A percentile compares a stretch with the other conserved stretches of the same genome.
phyloP scores from a whole-genome alignment of 1,140 invertebrate genomes.

The Lepidurus packardi region DNA sequence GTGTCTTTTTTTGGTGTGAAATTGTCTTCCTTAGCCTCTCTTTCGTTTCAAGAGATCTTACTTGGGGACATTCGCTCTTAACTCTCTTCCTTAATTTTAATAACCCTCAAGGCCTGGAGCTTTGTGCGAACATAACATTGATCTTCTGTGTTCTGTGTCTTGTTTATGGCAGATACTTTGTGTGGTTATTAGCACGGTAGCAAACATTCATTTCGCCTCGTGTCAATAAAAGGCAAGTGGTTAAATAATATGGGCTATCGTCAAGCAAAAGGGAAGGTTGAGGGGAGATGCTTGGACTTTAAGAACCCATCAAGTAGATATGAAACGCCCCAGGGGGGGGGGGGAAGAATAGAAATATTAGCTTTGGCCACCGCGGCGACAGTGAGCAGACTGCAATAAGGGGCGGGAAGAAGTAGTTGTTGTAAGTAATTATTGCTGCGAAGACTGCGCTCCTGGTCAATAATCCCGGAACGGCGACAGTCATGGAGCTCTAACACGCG shows the following conservation, averaged over 20 bases:
- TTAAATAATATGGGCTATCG: neutral
- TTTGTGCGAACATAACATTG: no score
- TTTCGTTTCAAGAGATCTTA: no score
- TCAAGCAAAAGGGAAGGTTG: neutral
- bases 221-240: neutral
- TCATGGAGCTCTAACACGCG: neutral
- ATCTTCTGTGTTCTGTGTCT: no score
- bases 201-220: neutral
- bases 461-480: conserved; percentile 2
- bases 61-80: no score
- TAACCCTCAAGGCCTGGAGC: no score
- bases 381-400: neutral
- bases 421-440: neutral
- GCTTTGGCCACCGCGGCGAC: neutral
- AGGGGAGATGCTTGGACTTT: neutral
- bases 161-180: no score
- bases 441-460: neutral
- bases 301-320: neutral
- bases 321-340: no score
- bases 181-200: no score
- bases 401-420: neutral
- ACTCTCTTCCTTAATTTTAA: no score
- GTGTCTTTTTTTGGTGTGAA: no score
- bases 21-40: no score
- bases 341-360: neutral